These are phyloP conservation scores for Cyclopterus lumpus DNA, from an alignment of 2,797 vertebrate genomes.

Conservation along the genomic window DNA sequence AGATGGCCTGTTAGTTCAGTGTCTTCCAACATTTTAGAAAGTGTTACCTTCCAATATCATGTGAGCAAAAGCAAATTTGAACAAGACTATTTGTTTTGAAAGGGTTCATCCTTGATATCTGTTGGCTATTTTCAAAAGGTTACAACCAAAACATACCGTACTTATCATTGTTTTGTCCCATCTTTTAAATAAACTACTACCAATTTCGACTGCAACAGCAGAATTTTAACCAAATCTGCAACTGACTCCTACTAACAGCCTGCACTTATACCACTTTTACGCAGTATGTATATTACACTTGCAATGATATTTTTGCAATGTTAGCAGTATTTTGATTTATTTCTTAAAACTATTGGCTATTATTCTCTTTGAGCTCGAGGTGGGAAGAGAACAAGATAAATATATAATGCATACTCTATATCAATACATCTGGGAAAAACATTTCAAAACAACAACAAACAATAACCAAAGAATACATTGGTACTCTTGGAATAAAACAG, in stretches of 20 bases:
- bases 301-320: not conserved
- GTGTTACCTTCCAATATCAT: conserved; percentile 1
- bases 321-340: not conserved
- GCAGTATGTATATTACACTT: not conserved
- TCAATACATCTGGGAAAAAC: not conserved
- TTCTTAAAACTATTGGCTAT: not conserved
- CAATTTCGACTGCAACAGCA: not conserved
- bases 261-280: not conserved
- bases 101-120: not conserved
- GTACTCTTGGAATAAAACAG: not conserved
- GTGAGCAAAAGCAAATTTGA: not conserved
- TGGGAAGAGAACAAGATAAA: not conserved
- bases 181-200: not conserved
- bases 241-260: not conserved
- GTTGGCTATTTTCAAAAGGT: not conserved
- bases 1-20: conserved; percentile 27
- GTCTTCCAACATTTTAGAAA: conserved; percentile 16
- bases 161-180: not conserved
- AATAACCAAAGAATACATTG: conserved; percentile 1
- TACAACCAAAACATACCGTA: not conserved
- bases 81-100: conserved; percentile 2
- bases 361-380: not conserved
- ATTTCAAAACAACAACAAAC: conserved; percentile 1
- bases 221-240: not conserved
- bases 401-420: not conserved